Evolutionary conservation across 2,113 vertebrate genomes (phyloP).

Genomic region (Telmatochromis sp.): DNA sequence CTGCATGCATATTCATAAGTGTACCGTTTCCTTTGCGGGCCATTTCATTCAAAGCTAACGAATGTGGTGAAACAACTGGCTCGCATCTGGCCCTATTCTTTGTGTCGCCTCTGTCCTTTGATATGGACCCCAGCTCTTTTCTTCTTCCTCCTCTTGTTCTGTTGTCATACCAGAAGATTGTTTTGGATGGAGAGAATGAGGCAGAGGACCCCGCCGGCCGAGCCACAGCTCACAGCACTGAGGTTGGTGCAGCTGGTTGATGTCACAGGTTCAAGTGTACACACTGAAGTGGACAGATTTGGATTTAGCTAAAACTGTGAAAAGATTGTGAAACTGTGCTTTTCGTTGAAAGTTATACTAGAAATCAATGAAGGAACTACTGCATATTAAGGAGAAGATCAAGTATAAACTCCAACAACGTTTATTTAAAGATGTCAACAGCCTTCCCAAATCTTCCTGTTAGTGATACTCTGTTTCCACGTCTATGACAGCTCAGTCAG

Average conservation of each 20-base stretch:
- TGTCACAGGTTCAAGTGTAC: slow-evolving; percentile 40
- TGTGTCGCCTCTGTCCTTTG: slow-evolving; percentile 37
- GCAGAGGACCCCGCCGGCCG: neutral
- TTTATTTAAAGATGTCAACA: neutral
- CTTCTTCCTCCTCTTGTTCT: slow-evolving; percentile 43
- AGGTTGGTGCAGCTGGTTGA: slow-evolving; percentile 48
- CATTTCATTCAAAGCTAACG: slow-evolving; percentile 34
- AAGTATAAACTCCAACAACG: neutral
- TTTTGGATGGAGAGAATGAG: slow-evolving; percentile 38
- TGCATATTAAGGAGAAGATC: neutral
- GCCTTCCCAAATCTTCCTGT: neutral
- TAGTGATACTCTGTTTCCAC: neutral
- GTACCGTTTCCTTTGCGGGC: slow-evolving; percentile 19
- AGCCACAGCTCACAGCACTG: slow-evolving; percentile 10
- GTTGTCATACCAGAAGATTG: slow-evolving; percentile 65
- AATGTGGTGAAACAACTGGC: slow-evolving; percentile 22
- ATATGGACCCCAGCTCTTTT: slow-evolving; percentile 46
- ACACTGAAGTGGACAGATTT: neutral
- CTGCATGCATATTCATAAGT: slow-evolving; percentile 48
- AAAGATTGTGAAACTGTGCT: neutral
- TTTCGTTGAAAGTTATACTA: neutral
- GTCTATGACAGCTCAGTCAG: neutral
- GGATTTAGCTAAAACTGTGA: neutral
- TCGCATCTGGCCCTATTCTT: slow-evolving; percentile 65
- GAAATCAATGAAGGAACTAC: neutral